Conservation (phyloP, 2,113 vertebrate species). For the Vidua chalybeata region DNA sequence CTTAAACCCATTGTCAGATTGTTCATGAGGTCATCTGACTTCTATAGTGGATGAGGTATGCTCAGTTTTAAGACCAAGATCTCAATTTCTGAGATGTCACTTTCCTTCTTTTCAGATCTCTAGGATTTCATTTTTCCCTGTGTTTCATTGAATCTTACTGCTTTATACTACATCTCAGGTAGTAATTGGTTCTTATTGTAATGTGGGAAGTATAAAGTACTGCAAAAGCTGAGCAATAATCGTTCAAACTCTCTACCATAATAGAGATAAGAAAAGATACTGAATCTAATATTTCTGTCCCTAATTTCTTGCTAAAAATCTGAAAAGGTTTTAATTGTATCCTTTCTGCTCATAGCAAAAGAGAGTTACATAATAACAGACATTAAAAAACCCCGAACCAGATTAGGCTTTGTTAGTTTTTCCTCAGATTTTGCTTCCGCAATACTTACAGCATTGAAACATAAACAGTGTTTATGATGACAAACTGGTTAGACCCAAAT, state of each 20-base stretch:
- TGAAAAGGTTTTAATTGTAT: not conserved
- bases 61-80: not conserved
- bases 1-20: not conserved
- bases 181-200: not conserved
- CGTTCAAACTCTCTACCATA: not conserved
- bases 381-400: not conserved
- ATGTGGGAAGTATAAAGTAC: not conserved
- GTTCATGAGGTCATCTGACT: not conserved
- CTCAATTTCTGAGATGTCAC: not conserved
- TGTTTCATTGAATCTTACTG: not conserved
- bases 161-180: not conserved
- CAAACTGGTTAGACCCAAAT: not conserved
- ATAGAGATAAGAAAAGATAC: not conserved
- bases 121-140: not conserved
- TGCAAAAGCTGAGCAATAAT: not conserved
- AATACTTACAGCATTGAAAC: not conserved
- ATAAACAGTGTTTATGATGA: not conserved
- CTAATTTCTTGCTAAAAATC: not conserved
- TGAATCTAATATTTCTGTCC: not conserved
- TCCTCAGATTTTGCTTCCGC: not conserved
- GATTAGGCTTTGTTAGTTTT: not conserved
- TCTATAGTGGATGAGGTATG: not conserved
- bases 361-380: not conserved
- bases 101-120: not conserved
- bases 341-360: not conserved